phyloP scores from a whole-genome alignment of 1,140 invertebrate species.

The Doryteuthis pealeii region DNA sequence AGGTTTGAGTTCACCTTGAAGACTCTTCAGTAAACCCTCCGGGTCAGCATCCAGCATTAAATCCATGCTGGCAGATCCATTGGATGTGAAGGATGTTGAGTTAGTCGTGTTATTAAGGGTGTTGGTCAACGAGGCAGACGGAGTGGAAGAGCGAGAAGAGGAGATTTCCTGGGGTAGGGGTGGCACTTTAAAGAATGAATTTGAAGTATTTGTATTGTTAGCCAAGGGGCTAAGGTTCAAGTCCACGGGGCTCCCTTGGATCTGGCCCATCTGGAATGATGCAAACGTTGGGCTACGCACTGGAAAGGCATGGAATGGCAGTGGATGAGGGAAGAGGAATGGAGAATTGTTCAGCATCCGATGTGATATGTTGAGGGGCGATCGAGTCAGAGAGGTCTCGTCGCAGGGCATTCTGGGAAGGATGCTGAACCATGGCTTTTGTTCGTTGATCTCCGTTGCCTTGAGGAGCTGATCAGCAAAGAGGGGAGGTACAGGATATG shows the following conservation, averaged over 20 bases:
- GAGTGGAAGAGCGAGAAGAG: not conserved
- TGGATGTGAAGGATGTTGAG: not conserved
- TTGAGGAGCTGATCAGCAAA: slow-evolving; percentile 35
- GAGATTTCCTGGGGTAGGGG: slow-evolving; percentile 28
- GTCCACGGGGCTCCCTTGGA: slow-evolving; percentile 20
- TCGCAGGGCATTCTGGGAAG: slow-evolving; percentile 69
- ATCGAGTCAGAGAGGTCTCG: slow-evolving; percentile 56
- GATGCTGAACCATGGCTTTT: slow-evolving; percentile 69
- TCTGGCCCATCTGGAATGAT: slow-evolving; percentile 46
- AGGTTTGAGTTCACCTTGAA: slow-evolving; percentile 43
- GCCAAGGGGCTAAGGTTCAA: not conserved
- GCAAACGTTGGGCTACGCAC: slow-evolving; percentile 39
- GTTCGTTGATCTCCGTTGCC: slow-evolving; percentile 33
- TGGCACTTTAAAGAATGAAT: slow-evolving; percentile 46
- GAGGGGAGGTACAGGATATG: slow-evolving; percentile 31
- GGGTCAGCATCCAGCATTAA: slow-evolving; percentile 25
- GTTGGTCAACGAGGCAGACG: slow-evolving; percentile 12
- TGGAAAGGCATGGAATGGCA: slow-evolving; percentile 63
- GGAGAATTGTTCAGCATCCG: slow-evolving; percentile 28
- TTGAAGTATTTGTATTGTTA: not conserved
- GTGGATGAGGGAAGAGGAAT: slow-evolving; percentile 65
- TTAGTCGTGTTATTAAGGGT: not conserved
- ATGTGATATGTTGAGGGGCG: slow-evolving; percentile 24
- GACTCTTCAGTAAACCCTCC: slow-evolving; percentile 33
- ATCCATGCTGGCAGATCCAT: not conserved